These are phyloP conservation scores for Anneissia japonica DNA, from an alignment of 35 echinoderm and acorn worm species.

Conservation along the genomic window DNA sequence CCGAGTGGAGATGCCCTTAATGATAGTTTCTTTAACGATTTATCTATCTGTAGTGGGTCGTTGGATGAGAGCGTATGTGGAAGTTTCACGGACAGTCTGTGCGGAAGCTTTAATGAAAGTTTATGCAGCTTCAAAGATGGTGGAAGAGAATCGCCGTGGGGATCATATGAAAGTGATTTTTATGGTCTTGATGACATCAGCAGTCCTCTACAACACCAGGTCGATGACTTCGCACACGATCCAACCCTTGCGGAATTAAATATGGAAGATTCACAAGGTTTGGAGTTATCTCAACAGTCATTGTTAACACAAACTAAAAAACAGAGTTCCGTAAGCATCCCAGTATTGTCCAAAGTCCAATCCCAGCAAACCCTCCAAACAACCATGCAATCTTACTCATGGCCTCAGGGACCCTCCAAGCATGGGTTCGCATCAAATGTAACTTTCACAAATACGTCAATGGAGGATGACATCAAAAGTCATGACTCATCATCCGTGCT, in stretches of 20 bases:
- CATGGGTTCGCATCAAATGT: background rate
- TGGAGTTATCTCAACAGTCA: background rate
- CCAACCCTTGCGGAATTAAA: constrained; percentile 91
- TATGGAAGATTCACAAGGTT: constrained; percentile 83
- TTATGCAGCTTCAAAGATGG: background rate
- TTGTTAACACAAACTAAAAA: background rate
- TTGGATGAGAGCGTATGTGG: background rate
- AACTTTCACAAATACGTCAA: background rate
- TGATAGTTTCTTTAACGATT: background rate
- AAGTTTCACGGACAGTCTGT: background rate
- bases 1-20: background rate
- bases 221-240: constrained; percentile 35
- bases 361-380: constrained; percentile 21
- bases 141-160: constrained; percentile 9
- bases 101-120: constrained; percentile 8
- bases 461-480: background rate
- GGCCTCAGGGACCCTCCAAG: background rate
- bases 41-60: background rate
- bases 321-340: background rate
- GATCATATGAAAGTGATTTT: constrained; percentile 46
- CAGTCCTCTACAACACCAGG: constrained; percentile 29
- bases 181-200: constrained; percentile 42
- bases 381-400: background rate
- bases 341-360: background rate
- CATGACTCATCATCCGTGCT: background rate